Base-by-base conservation (phyloP, 2,797 vertebrate species). In the Siniperca obscura region DNA sequence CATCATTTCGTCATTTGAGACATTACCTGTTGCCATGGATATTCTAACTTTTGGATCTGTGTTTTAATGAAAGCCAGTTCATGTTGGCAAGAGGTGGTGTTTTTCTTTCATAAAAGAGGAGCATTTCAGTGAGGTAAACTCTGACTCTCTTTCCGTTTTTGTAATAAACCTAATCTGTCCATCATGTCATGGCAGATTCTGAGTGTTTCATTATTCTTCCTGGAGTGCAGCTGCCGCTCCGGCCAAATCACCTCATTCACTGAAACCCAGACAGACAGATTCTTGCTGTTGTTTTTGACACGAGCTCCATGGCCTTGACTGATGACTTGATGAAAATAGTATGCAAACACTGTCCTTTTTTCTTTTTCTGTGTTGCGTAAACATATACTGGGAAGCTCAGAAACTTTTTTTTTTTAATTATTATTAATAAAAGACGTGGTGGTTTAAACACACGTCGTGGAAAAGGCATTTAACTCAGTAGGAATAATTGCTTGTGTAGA, bases 111-210 rank as follows among this genome's bases (percentile, higher is more conserved):
- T 57, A 40, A 62, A 68, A 67, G 1, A 66, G 4, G 17, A 50
- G 10, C 13, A 34, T 10, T 30, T 56, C n/a, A 48, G 5, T 13
- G 42, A 76, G 27, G 53, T 76, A n/a, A 70, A 74, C 52, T 19
- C 40, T 19, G 9, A 7, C 14, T 44, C 14, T 12, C 1, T 55
- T 38, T 66, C 21, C 2, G 3, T 46, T 25, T 67, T 57, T 46
- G 12, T 60, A 66, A 13, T 80, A 74, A 72, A 75, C 21, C 30
- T 72, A 38, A 74, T 86, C 76, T 85, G 72, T 72, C 50, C 40
- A 77, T 77, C 70, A 30, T 69, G 46, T 4, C n/a, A 1, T 30
- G 27, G 27, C 27, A 30, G 27, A 30, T 30, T 30, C 27, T 30
- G 27, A 30, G 30, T 21, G 34, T 74, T 50, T 76, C 17, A 71